These are phyloP conservation scores for Micrastur ruficollis DNA, from an alignment of 2,797 vertebrate genomes.

Conservation along the genomic window DNA sequence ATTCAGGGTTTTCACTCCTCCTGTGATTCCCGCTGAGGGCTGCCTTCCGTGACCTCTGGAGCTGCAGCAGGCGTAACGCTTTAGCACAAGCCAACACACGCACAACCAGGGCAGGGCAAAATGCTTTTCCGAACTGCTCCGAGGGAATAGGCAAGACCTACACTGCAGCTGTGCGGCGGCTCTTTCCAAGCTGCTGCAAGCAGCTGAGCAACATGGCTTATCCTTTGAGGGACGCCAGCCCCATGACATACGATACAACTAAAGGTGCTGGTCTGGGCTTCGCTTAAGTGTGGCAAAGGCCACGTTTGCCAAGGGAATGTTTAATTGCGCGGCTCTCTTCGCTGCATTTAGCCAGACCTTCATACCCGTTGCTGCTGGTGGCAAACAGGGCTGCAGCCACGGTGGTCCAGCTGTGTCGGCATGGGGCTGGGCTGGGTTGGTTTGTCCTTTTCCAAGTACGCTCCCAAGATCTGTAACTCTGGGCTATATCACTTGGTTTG, in stretches of 20 bases:
- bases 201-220: neutral
- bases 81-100: slow-evolving; percentile 32
- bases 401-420: rapidly evolving
- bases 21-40: neutral
- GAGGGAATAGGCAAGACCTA: neutral
- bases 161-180: neutral
- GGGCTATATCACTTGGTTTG: rapidly evolving
- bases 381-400: neutral
- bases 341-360: neutral
- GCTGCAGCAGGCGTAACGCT: neutral
- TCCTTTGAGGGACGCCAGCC: neutral
- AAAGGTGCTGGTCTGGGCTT: neutral
- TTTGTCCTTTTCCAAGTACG: neutral
- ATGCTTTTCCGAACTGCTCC: neutral
- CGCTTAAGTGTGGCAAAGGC: neutral
- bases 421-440: neutral
- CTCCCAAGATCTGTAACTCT: neutral
- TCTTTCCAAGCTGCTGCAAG: neutral
- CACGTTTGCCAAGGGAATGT: neutral
- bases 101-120: slow-evolving; percentile 33
- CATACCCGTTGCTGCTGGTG: neutral
- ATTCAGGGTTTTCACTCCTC: rapidly evolving
- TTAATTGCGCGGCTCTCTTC: neutral
- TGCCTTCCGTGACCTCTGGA: neutral
- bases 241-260: neutral